Evolutionary conservation across 2,888 invertebrate genomes (phyloP).

Genomic region (Sinotaia quadrata): DNA sequence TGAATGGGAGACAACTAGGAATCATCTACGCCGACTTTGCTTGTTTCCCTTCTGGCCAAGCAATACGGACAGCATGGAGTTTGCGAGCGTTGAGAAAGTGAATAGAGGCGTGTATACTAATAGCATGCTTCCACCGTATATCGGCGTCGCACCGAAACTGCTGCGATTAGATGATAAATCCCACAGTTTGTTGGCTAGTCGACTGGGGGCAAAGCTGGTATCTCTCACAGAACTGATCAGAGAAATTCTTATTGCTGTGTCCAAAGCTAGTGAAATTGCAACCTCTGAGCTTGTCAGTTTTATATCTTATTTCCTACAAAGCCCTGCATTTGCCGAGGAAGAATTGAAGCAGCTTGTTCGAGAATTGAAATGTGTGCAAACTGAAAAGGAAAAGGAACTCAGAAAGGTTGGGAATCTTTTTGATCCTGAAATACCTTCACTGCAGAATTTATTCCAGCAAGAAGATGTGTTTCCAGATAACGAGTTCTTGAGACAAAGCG

Average conservation of each 20-base stretch:
- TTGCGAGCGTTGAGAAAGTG: no score
- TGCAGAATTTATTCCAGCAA: conserved; percentile 44
- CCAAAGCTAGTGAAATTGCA: not conserved
- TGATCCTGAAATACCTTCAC: conserved; percentile 44
- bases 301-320: conserved; percentile 6
- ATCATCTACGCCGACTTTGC: not conserved
- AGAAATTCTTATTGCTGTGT: not conserved
- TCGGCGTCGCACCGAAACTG: not conserved
- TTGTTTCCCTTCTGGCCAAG: conserved; percentile 9
- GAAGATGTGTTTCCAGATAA: conserved; percentile 50
- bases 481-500: conserved; percentile 19
- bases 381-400: not conserved
- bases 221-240: not conserved
- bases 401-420: conserved; percentile 36
- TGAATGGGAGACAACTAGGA: not conserved
- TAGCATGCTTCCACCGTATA: not conserved
- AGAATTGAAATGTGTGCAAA: conserved; percentile 12
- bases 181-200: not conserved
- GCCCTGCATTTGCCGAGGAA: not conserved
- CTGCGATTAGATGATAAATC: not conserved
- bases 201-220: not conserved
- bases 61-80: no score
- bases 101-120: not conserved
- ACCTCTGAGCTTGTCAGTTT: not conserved
- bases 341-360: not conserved